Evolutionary conservation across 2,888 invertebrate genomes (phyloP), one percentile per base, ranked within the genome.

Genomic region (Crossocerus cetratus): DNA sequence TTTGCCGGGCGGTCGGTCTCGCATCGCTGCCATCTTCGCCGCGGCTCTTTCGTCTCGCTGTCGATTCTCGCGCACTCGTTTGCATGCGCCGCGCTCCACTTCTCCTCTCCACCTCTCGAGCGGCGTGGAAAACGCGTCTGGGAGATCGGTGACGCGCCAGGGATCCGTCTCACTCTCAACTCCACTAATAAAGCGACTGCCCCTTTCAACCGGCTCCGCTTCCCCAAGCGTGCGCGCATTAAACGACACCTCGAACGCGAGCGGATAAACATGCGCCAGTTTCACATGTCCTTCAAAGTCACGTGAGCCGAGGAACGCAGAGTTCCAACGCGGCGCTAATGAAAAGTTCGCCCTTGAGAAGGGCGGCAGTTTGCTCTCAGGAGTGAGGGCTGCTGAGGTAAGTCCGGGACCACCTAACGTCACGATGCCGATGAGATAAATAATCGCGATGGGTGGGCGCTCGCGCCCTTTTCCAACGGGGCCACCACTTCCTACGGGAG

Each of bases 381-480:
- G 45, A 3, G 0, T 13, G n/a, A 45, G 16, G 45, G 2, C 2
- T 13, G n/a, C 16, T 13, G 11, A 16, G 14, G 16, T 11, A 45
- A 23, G 58, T 58, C 13, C 22, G 44, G 54, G 86, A 85, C 86
- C 86, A 86, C 86, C 86, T 83, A 82, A 84, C 64, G 84, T 74
- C 79, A 62, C 65, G 76, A 81, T 82, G 64, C 75, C 78, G 71
- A 81, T 72, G 83, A 84, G 81, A 85, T 83, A 84, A 86, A 87
- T 86, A 85, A 80, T 81, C 83, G 71, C 86, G 73, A 87, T 86
- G 83, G 87, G 87, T 86, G 87, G 86, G 83, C 83, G 56, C 63
- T 58, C 16, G 74, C 68, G 73, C 78, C 72, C 69, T 71, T 76
- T 70, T 55, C 63, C 62, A 64, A 32, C 67, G 61, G 22, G 58